phyloP scores from a whole-genome alignment of 2,888 invertebrate genomes.

The Ophioninae sp. region DNA sequence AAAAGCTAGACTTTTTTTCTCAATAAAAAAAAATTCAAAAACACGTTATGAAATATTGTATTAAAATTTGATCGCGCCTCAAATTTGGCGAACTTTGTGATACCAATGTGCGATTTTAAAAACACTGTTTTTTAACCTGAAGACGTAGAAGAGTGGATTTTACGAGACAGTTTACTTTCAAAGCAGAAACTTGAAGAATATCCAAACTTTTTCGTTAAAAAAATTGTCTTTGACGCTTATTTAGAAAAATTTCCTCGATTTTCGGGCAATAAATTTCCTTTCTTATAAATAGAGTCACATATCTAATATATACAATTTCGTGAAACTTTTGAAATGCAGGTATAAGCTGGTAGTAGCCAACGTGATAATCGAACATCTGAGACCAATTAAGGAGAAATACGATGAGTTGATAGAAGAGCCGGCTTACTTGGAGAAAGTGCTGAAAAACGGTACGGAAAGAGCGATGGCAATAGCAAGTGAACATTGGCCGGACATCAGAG shows the following conservation, averaged over 20 bases:
- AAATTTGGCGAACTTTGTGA: too few species aligned
- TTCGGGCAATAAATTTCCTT: not conserved
- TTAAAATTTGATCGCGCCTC: too few species aligned
- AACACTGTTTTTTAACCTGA: too few species aligned
- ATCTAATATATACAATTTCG: not conserved
- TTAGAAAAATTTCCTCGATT: not conserved
- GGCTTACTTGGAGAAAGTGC: slow-evolving; percentile 84
- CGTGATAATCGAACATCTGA: slow-evolving; percentile 86
- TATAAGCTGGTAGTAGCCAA: slow-evolving; percentile 90
- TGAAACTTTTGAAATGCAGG: slow-evolving; percentile 76
- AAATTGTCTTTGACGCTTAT: not conserved
- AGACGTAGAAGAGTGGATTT: too few species aligned
- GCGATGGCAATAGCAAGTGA: slow-evolving; percentile 85
- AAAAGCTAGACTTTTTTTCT: too few species aligned
- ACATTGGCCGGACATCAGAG: slow-evolving; percentile 85
- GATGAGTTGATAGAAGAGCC: slow-evolving; percentile 84
- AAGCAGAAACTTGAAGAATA: too few species aligned
- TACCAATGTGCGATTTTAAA: too few species aligned
- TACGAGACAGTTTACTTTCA: too few species aligned
- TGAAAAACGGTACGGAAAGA: slow-evolving; percentile 85
- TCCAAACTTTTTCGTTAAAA: not conserved
- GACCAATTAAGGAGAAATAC: slow-evolving; percentile 86
- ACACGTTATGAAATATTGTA: too few species aligned
- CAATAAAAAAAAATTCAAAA: too few species aligned
- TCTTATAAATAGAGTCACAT: not conserved